A percentile compares a stretch with the other conserved stretches of the same genome.
phyloP scores from a whole-genome alignment of 2,888 invertebrate genomes.

The Arenicola marina region DNA sequence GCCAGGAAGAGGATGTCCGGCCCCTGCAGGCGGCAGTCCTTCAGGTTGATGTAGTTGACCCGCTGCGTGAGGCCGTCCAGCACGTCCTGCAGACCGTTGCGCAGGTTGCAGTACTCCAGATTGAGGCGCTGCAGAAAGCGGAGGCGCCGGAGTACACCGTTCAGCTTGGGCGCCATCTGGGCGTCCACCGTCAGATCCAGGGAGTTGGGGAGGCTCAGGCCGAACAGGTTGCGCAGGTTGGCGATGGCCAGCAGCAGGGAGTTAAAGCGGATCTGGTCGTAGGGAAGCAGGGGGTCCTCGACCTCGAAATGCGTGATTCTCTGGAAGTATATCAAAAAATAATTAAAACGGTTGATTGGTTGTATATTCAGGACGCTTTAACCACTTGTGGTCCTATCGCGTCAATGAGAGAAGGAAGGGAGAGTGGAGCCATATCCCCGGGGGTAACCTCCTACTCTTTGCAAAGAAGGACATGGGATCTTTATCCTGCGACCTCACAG shows the following conservation, averaged over 20 bases:
- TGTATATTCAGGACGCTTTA: too few relatives aligned
- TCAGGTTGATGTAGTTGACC: slow-evolving; percentile 41
- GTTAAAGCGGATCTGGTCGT: slow-evolving; percentile 32
- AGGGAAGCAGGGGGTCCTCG: slow-evolving; percentile 40
- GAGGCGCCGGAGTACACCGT: slow-evolving; percentile 32
- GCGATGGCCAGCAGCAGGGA: slow-evolving; percentile 38
- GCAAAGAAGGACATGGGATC: too few relatives aligned
- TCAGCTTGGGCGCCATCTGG: slow-evolving; percentile 32
- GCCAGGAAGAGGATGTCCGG: slow-evolving; percentile 40
- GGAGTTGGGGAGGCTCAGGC: slow-evolving; percentile 45
- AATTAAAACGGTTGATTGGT: too few relatives aligned
- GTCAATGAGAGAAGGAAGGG: too few relatives aligned
- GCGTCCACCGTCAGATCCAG: slow-evolving; percentile 37
- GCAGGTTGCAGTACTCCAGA: slow-evolving; percentile 45
- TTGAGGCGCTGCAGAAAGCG: slow-evolving; percentile 37
- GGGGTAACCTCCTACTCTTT: too few relatives aligned
- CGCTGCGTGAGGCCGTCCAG: slow-evolving; percentile 31
- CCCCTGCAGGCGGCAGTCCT: slow-evolving; percentile 45
- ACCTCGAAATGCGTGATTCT: slow-evolving; percentile 48
- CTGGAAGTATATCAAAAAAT: too few relatives aligned
- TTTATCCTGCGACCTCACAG: too few relatives aligned
- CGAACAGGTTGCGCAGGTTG: slow-evolving; percentile 38
- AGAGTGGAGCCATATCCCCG: too few relatives aligned
- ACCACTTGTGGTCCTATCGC: too few relatives aligned
- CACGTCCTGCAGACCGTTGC: slow-evolving; percentile 34